Evolutionary conservation across 2,113 vertebrate species (phyloP), one percentile per base, ranked within the genome.

Genomic region (Neolamprologus kungweensis): DNA sequence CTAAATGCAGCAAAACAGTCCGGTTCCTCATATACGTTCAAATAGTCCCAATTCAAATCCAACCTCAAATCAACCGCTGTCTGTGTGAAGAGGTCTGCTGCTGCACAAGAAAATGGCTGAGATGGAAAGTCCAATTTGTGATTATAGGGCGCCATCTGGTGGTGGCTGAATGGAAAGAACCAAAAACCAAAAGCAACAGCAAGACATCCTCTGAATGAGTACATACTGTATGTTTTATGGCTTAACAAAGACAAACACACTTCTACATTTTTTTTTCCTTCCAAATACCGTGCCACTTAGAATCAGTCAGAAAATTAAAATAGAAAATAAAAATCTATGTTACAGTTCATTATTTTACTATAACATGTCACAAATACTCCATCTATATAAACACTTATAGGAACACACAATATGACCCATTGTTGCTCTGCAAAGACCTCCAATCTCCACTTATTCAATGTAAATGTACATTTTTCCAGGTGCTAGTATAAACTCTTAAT

Each of bases 311-410:
- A 82, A 94, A 94, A 93, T 88, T 90, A 87, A 93, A 92, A 94
- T 75, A 91, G 65, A 85, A 93, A 92, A 92, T 89, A 91, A 88
- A 91, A 94, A 80, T 88, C 85, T 84, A 28, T 90, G 78, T 93
- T 96, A 95, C 96, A 96, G 93, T 91, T 97, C 87, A 95, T 96
- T 97, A 96, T 97, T 97, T 97, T 97, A 97, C 97, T 97, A 97
- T 97, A 98, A 97, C 96, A 94, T 95, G 95, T 96, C 96, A 97
- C 97, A 98, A 97, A 88, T 96, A 97, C 97, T 96, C 95, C 97
- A 97, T 96, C 96, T 96, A 97, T 96, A 97, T 83, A 87, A 93
- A 96, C 95, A 96, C 96, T 92, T 93, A 96, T 94, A 91, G 80
- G 82, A 96, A 97, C 96, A 97, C 97, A 96, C 96, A 94, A 97